Evolutionary conservation across 2,888 invertebrate genomes (phyloP).

Genomic region (Ochlodes sylvanus): DNA sequence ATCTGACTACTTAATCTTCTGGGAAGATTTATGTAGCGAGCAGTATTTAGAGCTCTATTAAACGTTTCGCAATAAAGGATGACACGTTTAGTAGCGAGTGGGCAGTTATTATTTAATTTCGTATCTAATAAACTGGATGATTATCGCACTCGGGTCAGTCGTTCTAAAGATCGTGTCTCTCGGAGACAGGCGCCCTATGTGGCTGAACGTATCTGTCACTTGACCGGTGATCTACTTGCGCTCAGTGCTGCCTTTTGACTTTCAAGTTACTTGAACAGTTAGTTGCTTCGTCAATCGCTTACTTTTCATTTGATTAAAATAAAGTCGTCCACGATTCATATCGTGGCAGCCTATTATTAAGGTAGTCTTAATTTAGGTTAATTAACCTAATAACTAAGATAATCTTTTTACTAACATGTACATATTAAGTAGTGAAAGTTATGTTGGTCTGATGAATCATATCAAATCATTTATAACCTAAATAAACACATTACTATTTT

Average conservation of each 20-base stretch:
- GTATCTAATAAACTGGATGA: constrained; percentile 8
- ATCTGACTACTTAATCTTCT: constrained; percentile 7
- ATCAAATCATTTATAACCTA: too few relatives aligned
- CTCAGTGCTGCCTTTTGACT: constrained; percentile 51
- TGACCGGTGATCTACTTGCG: constrained; percentile 65
- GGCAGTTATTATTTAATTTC: constrained; percentile 8
- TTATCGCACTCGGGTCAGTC: constrained; percentile 31
- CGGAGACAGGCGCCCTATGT: constrained; percentile 46
- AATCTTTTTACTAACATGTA: too few relatives aligned
- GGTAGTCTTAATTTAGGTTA: too few relatives aligned
- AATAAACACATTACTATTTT: too few relatives aligned
- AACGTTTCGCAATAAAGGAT: constrained; percentile 15
- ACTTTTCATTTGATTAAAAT: too few relatives aligned
- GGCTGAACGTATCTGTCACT: constrained; percentile 73
- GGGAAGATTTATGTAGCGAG: constrained; percentile 3
- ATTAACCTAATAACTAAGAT: too few relatives aligned
- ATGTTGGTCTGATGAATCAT: too few relatives aligned
- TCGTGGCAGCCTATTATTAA: too few relatives aligned
- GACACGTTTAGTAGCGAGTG: constrained; percentile 2
- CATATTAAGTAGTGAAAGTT: too few relatives aligned
- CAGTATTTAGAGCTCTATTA: constrained; percentile 9
- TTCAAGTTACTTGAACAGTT: constrained; percentile 2
- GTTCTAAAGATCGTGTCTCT: constrained; percentile 46
- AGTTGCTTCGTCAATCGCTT: not conserved
- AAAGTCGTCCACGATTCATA: too few relatives aligned